phyloP scores from a whole-genome alignment of 1,140 invertebrate species.

The Panagrolaimus sp. region DNA sequence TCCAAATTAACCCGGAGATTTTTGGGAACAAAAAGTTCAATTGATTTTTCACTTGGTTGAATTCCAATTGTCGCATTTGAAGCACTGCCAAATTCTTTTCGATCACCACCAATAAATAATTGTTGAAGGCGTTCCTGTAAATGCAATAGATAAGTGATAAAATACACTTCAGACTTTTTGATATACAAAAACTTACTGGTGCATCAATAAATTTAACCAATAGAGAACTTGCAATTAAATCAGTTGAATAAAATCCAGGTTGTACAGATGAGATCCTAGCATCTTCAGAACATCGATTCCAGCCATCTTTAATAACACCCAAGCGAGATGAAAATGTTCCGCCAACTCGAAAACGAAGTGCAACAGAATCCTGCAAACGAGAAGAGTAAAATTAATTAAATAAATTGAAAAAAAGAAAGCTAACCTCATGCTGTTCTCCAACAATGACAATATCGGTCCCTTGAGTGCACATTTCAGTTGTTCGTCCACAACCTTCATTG shows the following conservation, averaged over 20 bases:
- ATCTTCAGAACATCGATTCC: not conserved
- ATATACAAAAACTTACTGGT: not conserved
- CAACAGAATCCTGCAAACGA: not conserved
- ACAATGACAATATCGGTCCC: slow-evolving; percentile 21
- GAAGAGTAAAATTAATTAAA: slow-evolving; percentile 13
- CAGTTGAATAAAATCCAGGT: slow-evolving; percentile 2
- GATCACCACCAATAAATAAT: not conserved
- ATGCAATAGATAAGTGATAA: too few relatives aligned
- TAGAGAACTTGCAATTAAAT: not conserved
- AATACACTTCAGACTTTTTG: too few relatives aligned
- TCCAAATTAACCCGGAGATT: not conserved
- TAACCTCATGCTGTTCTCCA: slow-evolving; percentile 16
- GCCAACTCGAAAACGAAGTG: not conserved
- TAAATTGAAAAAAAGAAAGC: not conserved
- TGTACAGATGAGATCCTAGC: not conserved
- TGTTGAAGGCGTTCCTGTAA: not conserved
- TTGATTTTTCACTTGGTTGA: not conserved
- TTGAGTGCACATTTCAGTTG: not conserved
- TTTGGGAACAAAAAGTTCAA: not conserved
- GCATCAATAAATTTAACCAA: slow-evolving; percentile 10
- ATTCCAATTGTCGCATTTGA: not conserved
- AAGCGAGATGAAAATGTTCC: not conserved
- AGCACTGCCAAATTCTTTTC: not conserved
- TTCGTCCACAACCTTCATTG: slow-evolving; percentile 19
- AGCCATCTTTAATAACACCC: not conserved